Base-by-base conservation (phyloP, 1,140 invertebrate genomes). In the Pemphigus obesinymphae region DNA sequence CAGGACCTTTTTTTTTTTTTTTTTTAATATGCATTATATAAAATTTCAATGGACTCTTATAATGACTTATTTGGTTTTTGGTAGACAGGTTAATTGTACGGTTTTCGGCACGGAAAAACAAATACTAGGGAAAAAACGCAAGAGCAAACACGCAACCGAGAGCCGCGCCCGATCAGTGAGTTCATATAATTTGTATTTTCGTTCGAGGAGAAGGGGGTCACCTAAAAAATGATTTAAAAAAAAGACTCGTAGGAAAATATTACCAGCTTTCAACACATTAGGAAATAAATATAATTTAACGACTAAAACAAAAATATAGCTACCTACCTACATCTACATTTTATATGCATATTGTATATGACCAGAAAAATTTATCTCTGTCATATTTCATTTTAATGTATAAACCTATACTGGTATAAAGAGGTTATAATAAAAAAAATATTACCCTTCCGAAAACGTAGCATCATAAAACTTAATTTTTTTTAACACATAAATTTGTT, bases 51-150 rank as follows among this genome's bases (percentile, higher is more conserved):
- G 31, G 31, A 73, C 70, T 31, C 20, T 73, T 73, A 73, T 73
- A 73, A 73, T 50, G 70, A 73, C 70, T 73, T 73, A 73, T 73
- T 73, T 23, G 45, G 70, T 50, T 48, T 73, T 50, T 13, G 29
- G 70, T 50, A 31, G 70, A 73, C 70, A 50, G 45, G 43, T 48
- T 73, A 73, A 73, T 73, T 73, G 70, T 50, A 73, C 45, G 45
- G 70, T 48, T 73, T 48, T 73, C 70, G 11, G 70, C 70, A 73
- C 45, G 45, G 70, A 20, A 50, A 72, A 73, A 48, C 43, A 73
- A 73, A 73, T 31, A 73, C 70, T 50, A 31, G 43, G 8, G 26
- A 4, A 72, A 73, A 73, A 73, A 73, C 29, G 70, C 45, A 31
- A 50, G 29, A 73, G 17, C 17, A 31, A 50, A 73, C 70, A 73